A percentile compares a stretch with the other conserved stretches of the same genome.
phyloP scores from a whole-genome alignment of 2,113 vertebrate species.

The Gallinago media region DNA sequence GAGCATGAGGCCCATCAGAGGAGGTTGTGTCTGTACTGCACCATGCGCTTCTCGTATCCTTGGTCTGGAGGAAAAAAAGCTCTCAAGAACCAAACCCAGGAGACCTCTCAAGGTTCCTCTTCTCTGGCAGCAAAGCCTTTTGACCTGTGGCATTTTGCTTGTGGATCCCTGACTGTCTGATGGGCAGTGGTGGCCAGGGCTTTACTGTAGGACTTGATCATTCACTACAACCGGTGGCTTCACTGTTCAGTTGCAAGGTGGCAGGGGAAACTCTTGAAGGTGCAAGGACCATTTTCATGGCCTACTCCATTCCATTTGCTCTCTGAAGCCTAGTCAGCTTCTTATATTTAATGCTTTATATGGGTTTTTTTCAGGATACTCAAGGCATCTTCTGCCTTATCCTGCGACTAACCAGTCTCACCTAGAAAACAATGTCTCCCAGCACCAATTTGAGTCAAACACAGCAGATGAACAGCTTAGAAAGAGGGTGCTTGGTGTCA shows the following conservation, averaged over 20 bases:
- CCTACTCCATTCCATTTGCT: not conserved
- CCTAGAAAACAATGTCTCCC: not conserved
- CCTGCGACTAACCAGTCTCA: not conserved
- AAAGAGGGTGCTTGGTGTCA: not conserved
- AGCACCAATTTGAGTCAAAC: not conserved
- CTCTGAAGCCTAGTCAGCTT: not conserved
- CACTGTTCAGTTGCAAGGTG: not conserved
- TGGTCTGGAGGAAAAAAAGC: not conserved
- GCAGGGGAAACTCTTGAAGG: not conserved
- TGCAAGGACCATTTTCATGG: not conserved
- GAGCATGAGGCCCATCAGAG: not conserved
- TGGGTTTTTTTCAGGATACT: not conserved
- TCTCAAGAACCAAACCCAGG: not conserved
- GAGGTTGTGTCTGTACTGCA: not conserved
- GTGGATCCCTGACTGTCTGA: not conserved
- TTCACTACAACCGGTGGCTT: not conserved
- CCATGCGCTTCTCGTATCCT: not conserved
- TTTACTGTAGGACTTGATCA: not conserved
- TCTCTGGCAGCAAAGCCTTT: not conserved
- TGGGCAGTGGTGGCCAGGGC: accelerated
- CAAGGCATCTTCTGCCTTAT: not conserved
- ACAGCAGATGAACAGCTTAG: not conserved
- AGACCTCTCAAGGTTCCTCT: not conserved
- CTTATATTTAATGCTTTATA: not conserved
- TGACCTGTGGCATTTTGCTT: not conserved